Conservation (phyloP, 2,113 vertebrate genomes). For the Grammatotria lemairii region DNA sequence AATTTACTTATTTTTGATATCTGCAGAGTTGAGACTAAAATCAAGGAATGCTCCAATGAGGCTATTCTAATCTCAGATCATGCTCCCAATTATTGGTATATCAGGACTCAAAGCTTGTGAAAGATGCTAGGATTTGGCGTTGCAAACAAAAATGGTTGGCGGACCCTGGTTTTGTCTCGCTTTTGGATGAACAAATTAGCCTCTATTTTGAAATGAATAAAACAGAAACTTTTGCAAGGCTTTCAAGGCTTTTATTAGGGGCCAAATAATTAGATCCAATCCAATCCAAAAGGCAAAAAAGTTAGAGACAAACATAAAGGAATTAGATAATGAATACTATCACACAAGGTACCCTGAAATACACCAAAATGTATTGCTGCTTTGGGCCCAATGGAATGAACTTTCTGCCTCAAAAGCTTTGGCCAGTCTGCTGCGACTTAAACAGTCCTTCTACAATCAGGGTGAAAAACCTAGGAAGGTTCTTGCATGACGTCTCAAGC, state of each 20-base stretch:
- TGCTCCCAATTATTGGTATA: fast-evolving
- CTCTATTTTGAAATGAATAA: not conserved
- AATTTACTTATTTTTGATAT: too few species aligned
- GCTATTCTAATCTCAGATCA: fast-evolving
- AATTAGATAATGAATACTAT: too few species aligned
- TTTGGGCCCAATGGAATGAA: too few species aligned
- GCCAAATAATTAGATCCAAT: not conserved
- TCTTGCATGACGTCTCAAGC: too few species aligned
- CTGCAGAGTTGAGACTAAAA: not conserved
- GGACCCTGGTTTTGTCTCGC: not conserved
- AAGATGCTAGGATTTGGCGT: not conserved
- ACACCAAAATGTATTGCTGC: too few species aligned
- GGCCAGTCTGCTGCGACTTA: too few species aligned
- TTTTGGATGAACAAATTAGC: not conserved
- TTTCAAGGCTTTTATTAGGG: fast-evolving
- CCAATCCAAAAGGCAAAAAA: too few species aligned
- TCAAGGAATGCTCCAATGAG: fast-evolving
- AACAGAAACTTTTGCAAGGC: not conserved
- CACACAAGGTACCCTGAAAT: too few species aligned
- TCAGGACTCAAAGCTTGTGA: not conserved
- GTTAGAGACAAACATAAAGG: too few species aligned
- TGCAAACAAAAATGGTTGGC: not conserved
- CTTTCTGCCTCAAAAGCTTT: too few species aligned
- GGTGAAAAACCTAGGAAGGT: too few species aligned
- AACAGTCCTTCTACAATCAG: too few species aligned